phyloP scores from a whole-genome alignment of 2,797 vertebrate genomes.

The Onychomys arenicola region DNA sequence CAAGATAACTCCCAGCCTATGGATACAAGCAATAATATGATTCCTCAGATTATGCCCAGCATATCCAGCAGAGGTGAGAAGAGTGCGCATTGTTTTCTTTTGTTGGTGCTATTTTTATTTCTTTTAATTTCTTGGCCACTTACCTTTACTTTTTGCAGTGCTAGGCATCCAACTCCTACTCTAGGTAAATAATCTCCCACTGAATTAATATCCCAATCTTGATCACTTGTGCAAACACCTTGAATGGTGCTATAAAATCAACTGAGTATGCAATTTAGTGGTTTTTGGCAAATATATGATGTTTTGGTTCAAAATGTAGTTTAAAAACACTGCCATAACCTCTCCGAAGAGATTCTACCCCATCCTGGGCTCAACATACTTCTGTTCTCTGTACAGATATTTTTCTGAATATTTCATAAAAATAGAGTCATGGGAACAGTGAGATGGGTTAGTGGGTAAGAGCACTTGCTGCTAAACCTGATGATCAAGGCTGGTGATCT shows the following conservation, averaged over 20 bases:
- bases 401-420: not conserved
- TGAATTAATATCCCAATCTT: not conserved
- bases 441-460: not conserved
- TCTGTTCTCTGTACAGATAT: constrained; percentile 12
- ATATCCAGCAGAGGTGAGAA: constrained; percentile 88
- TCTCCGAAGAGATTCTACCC: not conserved
- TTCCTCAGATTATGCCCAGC: constrained; percentile 90
- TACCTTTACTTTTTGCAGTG: not conserved
- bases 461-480: not conserved
- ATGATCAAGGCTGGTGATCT: not conserved
- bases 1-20: constrained; percentile 90
- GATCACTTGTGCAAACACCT: not conserved
- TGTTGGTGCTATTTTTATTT: not conserved
- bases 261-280: not conserved
- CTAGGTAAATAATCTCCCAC: not conserved
- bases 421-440: not conserved
- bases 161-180: not conserved
- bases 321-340: constrained; percentile 23
- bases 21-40: constrained; percentile 90
- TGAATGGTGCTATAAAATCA: constrained; percentile 40
- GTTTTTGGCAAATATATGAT: constrained; percentile 1
- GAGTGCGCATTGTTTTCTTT: not conserved
- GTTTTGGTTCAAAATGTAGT: not conserved
- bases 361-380: not conserved
- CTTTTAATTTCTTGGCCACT: not conserved